Conservation (phyloP, 2,888 invertebrate genomes). For the Parochlus steinenii region DNA sequence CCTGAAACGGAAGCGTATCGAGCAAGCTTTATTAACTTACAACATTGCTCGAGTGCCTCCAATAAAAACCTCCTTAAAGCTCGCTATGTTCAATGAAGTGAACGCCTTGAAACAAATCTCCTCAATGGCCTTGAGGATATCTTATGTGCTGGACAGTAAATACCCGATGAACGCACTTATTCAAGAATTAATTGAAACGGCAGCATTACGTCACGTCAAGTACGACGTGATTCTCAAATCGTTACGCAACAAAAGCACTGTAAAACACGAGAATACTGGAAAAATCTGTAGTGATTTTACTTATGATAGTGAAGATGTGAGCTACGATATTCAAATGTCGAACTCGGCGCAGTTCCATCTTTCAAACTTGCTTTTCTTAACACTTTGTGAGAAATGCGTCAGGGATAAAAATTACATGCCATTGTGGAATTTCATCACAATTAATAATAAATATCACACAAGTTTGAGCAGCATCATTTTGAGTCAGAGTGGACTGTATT, state of each 20-base stretch:
- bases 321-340: conserved; percentile 28
- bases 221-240: conserved; percentile 15
- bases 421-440: conserved; percentile 29
- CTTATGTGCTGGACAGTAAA: conserved; percentile 24
- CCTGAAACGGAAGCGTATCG: conserved; percentile 52
- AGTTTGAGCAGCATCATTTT: conserved; percentile 31
- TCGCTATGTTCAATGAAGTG: conserved; percentile 31
- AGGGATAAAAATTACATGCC: conserved; percentile 29
- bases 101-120: conserved; percentile 29
- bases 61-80: conserved; percentile 28
- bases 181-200: conserved; percentile 19
- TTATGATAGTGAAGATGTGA: conserved; percentile 25
- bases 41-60: conserved; percentile 51
- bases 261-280: conserved; percentile 19
- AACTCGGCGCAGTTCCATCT: conserved; percentile 31
- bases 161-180: conserved; percentile 21
- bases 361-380: conserved; percentile 28
- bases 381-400: conserved; percentile 27
- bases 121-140: conserved; percentile 29
- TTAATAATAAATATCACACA: conserved; percentile 29
- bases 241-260: not conserved
- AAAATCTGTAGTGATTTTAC: conserved; percentile 25
- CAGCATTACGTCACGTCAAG: conserved; percentile 21
- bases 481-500: conserved; percentile 30
- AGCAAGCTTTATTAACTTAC: conserved; percentile 64